Evolutionary conservation across 2,113 vertebrate genomes (phyloP).

Genomic region (Tragelaphus strepsiceros): DNA sequence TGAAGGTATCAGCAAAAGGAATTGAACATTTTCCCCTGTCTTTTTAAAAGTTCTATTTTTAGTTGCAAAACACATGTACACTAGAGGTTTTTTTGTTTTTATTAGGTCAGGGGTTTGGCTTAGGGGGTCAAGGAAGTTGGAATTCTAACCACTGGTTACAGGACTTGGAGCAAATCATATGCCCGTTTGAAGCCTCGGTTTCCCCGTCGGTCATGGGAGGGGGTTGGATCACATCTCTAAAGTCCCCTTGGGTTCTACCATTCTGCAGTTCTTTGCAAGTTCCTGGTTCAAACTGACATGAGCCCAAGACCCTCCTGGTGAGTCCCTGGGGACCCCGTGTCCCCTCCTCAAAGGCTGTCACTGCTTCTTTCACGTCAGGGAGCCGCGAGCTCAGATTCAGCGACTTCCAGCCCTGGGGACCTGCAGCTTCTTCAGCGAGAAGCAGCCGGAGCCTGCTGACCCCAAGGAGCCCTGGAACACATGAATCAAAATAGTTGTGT

Average conservation of each 20-base stretch:
- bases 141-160: not conserved
- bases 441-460: conserved; percentile 65
- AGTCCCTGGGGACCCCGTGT: not conserved
- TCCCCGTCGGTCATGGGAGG: not conserved
- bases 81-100: not conserved
- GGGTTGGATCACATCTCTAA: not conserved
- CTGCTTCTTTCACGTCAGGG: not conserved
- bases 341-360: not conserved
- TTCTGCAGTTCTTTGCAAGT: not conserved
- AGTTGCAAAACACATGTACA: not conserved
- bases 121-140: not conserved
- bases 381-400: accelerated
- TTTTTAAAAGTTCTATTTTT: not conserved
- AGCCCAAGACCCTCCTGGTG: not conserved
- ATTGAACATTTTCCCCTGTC: accelerated
- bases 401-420: not conserved
- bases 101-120: not conserved
- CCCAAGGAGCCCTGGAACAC: conserved; percentile 56
- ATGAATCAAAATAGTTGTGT: conserved; percentile 86
- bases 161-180: not conserved
- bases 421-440: not conserved
- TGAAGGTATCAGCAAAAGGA: not conserved
- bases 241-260: not conserved
- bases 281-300: not conserved
- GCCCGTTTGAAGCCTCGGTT: not conserved